Conservation (phyloP, 1,140 invertebrate genomes). For the Drosophila ficusphila region DNA sequence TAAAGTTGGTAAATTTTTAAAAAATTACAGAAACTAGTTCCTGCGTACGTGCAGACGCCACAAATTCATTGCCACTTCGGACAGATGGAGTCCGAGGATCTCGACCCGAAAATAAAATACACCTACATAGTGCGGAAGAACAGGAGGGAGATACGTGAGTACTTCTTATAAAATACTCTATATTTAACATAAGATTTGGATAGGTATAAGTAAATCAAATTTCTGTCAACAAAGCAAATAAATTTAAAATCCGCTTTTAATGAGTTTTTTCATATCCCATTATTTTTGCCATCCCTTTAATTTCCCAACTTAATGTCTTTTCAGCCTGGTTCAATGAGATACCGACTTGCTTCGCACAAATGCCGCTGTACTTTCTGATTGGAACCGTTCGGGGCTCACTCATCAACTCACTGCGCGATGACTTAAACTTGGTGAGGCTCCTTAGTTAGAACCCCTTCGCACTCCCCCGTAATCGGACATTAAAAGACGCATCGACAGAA, state of each 20-base stretch:
- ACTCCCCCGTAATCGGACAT: constrained; percentile 29
- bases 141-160: constrained; percentile 85
- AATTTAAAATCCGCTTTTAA: neutral
- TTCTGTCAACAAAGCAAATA: too few species aligned
- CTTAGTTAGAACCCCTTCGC: constrained; percentile 1
- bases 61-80: constrained; percentile 88
- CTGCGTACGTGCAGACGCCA: constrained; percentile 86
- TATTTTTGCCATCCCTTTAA: constrained; percentile 5
- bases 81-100: constrained; percentile 84
- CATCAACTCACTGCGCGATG: constrained; percentile 85
- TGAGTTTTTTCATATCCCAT: constrained; percentile 9
- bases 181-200: neutral
- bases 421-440: constrained; percentile 78
- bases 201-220: neutral
- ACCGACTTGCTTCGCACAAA: constrained; percentile 85
- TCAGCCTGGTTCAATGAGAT: constrained; percentile 83
- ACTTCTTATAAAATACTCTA: neutral
- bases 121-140: constrained; percentile 89
- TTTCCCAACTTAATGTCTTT: constrained; percentile 16
- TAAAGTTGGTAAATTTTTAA: neutral
- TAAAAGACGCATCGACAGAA: constrained; percentile 56
- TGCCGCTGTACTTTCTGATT: constrained; percentile 87
- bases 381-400: constrained; percentile 87
- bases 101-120: constrained; percentile 85
- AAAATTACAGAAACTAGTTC: constrained; percentile 78